phyloP scores from a whole-genome alignment of 92 coral and sea anemone genomes.

The Muricea muricata region DNA sequence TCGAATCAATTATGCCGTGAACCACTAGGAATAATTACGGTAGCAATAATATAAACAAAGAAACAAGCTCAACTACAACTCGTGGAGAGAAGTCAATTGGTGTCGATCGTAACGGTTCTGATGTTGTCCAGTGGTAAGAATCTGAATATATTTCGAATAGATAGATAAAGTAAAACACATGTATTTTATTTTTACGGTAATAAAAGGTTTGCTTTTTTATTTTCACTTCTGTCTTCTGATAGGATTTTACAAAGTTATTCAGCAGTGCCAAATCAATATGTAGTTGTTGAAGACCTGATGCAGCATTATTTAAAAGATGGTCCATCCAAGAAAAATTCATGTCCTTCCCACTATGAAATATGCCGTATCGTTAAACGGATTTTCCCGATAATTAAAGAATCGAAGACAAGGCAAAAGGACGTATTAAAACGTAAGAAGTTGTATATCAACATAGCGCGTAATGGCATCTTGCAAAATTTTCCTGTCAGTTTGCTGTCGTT shows the following conservation, averaged over 20 bases:
- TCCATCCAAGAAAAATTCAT: neutral
- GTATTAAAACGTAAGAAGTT: neutral
- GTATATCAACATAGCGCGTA: neutral
- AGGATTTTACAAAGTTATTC: neutral
- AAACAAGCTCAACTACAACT: neutral
- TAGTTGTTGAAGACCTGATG: neutral
- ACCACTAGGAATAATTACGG: constrained; percentile 3
- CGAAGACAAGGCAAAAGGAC: neutral
- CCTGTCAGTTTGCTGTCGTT: neutral
- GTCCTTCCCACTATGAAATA: neutral
- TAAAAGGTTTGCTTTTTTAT: too few species aligned
- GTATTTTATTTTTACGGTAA: neutral
- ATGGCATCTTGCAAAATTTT: neutral
- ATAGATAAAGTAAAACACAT: neutral
- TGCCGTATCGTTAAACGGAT: constrained; percentile 7
- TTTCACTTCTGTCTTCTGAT: neutral
- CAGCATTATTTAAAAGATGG: constrained; percentile 6
- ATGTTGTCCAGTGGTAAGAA: neutral
- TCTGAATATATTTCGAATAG: neutral
- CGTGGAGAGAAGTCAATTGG: too few species aligned
- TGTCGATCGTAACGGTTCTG: too few species aligned
- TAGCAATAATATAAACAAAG: neutral
- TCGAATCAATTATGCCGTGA: neutral
- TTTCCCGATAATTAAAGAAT: neutral
- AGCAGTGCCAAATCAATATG: neutral